phyloP scores from a whole-genome alignment of 2,797 vertebrate genomes.

The Delichon dasypus region DNA sequence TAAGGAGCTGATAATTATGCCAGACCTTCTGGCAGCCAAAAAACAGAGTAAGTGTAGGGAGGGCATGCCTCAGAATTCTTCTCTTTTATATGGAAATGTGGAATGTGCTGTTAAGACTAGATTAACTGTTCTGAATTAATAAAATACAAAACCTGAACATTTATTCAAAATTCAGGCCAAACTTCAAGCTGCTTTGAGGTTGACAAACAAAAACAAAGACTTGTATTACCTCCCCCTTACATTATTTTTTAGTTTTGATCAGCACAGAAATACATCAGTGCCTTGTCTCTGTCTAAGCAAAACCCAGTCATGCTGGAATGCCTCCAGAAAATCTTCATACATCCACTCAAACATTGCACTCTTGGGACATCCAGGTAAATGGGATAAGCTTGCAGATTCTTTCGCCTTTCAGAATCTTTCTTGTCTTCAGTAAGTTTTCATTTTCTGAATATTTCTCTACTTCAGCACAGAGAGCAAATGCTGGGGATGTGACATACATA shows the following conservation, averaged over 20 bases:
- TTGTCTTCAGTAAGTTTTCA: constrained; percentile 36
- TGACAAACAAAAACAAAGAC: neutral
- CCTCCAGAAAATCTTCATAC: neutral
- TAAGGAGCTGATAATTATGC: neutral
- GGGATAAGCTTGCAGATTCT: constrained; percentile 11
- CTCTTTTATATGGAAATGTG: constrained; percentile 46
- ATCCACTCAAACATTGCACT: neutral
- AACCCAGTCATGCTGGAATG: neutral
- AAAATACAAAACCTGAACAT: constrained; percentile 18
- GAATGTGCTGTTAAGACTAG: neutral
- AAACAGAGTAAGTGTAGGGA: neutral
- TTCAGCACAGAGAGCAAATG: neutral
- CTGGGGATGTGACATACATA: constrained; percentile 1
- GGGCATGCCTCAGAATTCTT: neutral
- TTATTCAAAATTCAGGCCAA: constrained; percentile 20
- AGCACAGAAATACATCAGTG: neutral
- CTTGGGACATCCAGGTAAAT: constrained; percentile 4
- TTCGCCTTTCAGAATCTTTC: constrained; percentile 24
- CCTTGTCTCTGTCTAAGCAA: neutral
- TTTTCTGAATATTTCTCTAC: constrained; percentile 33
- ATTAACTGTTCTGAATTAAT: constrained; percentile 40
- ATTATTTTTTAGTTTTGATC: neutral
- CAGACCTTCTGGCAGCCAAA: neutral
- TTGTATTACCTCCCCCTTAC: neutral
- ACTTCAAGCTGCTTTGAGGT: neutral